phyloP scores from a whole-genome alignment of 1,140 invertebrate genomes.

The Drosophila serrata region DNA sequence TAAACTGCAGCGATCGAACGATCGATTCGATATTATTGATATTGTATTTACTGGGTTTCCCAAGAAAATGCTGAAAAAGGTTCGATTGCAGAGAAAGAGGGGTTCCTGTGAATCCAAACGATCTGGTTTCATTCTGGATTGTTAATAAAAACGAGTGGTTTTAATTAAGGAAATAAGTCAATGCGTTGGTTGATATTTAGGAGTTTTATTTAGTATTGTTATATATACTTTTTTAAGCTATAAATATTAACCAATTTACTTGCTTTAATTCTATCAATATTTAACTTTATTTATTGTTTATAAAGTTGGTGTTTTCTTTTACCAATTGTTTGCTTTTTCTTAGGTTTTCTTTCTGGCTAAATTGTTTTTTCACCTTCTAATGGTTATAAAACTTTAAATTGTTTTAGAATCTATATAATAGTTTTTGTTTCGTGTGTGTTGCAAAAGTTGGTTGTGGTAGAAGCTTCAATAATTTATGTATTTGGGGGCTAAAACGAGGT shows the following conservation, averaged over 20 bases:
- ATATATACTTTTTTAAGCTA: too few species aligned
- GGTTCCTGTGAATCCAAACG: conserved; percentile 4
- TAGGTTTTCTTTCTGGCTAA: neutral
- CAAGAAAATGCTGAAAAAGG: conserved; percentile 14
- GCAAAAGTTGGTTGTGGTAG: neutral
- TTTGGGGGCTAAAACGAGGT: neutral
- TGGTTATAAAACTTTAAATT: conserved; percentile 21
- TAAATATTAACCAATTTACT: neutral
- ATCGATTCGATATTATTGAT: conserved; percentile 28
- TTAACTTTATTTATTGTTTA: conserved; percentile 6
- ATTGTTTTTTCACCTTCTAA: conserved; percentile 12
- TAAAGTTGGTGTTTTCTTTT: conserved; percentile 1
- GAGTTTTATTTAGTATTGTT: too few species aligned
- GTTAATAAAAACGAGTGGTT: neutral
- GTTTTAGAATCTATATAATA: conserved; percentile 3
- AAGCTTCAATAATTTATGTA: neutral
- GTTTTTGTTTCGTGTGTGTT: conserved; percentile 1
- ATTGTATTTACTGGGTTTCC: conserved; percentile 11
- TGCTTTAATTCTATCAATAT: neutral
- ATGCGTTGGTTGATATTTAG: neutral
- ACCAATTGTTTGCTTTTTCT: conserved; percentile 3
- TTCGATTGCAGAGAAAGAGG: neutral
- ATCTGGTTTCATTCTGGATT: neutral
- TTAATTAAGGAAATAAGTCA: neutral
- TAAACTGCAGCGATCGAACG: conserved; percentile 15